Conservation (phyloP, 2,888 invertebrate species). For the Athetis lepigone region DNA sequence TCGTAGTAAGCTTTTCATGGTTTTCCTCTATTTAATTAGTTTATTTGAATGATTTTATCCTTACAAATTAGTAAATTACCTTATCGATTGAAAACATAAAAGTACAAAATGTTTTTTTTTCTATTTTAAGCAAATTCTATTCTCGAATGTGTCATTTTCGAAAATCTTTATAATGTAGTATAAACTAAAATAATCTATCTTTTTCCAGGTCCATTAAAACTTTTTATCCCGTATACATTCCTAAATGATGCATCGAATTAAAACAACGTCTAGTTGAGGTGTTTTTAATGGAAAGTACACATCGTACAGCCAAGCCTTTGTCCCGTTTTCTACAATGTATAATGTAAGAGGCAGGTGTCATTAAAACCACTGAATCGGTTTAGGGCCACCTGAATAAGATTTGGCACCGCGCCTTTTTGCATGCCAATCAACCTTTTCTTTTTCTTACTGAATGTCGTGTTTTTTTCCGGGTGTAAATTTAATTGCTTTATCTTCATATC, state of each 20-base stretch:
- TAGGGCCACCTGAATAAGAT: conserved; percentile 21
- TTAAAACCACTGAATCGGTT: conserved; percentile 34
- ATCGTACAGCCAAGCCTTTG: conserved; percentile 14
- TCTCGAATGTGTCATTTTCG: too few species aligned
- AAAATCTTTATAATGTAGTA: too few species aligned
- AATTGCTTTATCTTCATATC: too few species aligned
- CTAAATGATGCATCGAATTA: conserved; percentile 12
- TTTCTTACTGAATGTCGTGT: neutral
- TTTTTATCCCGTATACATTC: neutral
- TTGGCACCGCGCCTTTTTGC: conserved; percentile 41
- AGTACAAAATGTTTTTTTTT: too few species aligned
- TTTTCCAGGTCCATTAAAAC: too few species aligned
- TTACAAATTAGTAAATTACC: too few species aligned
- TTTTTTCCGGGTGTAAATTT: conserved; percentile 4
- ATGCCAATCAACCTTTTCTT: neutral
- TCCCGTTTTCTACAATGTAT: conserved; percentile 49
- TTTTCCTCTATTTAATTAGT: too few species aligned
- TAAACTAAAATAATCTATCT: too few species aligned
- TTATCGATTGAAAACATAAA: too few species aligned
- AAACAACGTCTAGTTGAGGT: conserved; percentile 6
- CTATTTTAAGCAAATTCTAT: too few species aligned
- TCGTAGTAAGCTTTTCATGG: too few species aligned
- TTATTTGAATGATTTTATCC: too few species aligned
- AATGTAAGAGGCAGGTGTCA: conserved; percentile 56
- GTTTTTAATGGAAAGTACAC: conserved; percentile 29